Conservation (phyloP, 1,140 invertebrate species). For the Arion vulgaris region DNA sequence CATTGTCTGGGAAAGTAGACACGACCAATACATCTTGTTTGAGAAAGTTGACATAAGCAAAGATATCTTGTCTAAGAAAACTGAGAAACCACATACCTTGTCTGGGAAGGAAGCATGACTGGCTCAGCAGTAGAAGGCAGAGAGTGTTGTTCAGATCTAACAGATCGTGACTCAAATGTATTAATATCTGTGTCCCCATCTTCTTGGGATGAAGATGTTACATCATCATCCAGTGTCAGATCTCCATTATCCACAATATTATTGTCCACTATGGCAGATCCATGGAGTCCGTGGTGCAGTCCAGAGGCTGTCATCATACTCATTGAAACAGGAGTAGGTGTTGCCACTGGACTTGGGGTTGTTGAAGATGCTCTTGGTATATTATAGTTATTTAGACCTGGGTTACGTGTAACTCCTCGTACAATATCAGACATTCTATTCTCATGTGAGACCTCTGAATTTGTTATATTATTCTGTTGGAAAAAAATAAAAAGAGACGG, state of each 20-base stretch:
- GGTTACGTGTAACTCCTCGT: neutral
- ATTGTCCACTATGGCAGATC: neutral
- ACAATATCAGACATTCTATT: constrained; percentile 30
- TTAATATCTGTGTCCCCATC: constrained; percentile 18
- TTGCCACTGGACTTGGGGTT: constrained; percentile 23
- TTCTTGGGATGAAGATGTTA: constrained; percentile 27
- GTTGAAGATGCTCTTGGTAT: neutral
- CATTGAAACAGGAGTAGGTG: constrained; percentile 1
- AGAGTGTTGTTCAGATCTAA: neutral
- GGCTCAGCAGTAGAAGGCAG: constrained; percentile 1
- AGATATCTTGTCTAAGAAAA: no score
- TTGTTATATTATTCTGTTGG: constrained; percentile 23
- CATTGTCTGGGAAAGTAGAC: no score
- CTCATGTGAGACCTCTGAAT: constrained; percentile 20
- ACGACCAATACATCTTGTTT: no score
- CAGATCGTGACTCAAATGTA: neutral
- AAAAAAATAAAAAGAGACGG: neutral
- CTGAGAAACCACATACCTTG: no score
- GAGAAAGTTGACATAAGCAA: no score
- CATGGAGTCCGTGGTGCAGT: neutral
- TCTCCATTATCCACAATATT: constrained; percentile 14
- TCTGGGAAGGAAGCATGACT: neutral
- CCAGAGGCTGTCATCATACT: neutral
- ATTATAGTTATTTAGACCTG: neutral
- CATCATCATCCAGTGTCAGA: constrained; percentile 13